Evolutionary conservation across 2,113 vertebrate genomes (phyloP).

Genomic region (Leptobrachium leishanense): DNA sequence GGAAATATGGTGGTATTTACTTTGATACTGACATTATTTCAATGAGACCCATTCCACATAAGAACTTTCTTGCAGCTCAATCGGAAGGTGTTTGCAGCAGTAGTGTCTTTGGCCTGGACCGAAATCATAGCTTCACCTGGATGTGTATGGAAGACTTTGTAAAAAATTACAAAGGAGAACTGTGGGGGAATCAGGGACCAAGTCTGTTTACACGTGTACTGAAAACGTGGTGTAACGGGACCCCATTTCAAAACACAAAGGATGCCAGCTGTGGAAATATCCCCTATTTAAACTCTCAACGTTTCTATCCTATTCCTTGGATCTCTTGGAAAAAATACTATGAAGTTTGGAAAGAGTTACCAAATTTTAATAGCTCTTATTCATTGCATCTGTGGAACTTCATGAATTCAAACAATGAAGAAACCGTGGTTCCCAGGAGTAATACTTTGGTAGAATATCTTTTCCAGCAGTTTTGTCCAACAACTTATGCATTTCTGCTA

Average conservation of each 20-base stretch:
- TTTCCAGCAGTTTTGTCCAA: constrained; percentile 67
- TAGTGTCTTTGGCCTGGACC: constrained; percentile 70
- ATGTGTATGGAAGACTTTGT: constrained; percentile 66
- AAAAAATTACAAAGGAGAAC: constrained; percentile 48
- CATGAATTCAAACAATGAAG: constrained; percentile 64
- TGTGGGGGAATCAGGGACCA: constrained; percentile 75
- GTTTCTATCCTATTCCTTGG: constrained; percentile 72
- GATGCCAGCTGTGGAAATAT: constrained; percentile 68
- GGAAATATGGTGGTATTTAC: constrained; percentile 59
- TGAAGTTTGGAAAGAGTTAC: constrained; percentile 62
- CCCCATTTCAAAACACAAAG: constrained; percentile 55
- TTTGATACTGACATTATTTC: constrained; percentile 76
- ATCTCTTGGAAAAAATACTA: constrained; percentile 66
- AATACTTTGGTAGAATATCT: constrained; percentile 68
- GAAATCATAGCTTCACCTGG: constrained; percentile 68
- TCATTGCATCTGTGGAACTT: constrained; percentile 74
- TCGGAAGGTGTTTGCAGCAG: constrained; percentile 63
- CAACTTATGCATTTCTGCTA: constrained; percentile 60
- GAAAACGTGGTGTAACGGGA: constrained; percentile 62
- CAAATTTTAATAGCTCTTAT: constrained; percentile 64
- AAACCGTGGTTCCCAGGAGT: constrained; percentile 58
- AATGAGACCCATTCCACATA: constrained; percentile 64
- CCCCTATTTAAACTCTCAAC: constrained; percentile 69
- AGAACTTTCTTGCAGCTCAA: constrained; percentile 69
- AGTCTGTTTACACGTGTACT: constrained; percentile 69